These are phyloP conservation scores for Saccostrea glomerata DNA, from an alignment of 1,140 invertebrate species.

Conservation along the genomic window DNA sequence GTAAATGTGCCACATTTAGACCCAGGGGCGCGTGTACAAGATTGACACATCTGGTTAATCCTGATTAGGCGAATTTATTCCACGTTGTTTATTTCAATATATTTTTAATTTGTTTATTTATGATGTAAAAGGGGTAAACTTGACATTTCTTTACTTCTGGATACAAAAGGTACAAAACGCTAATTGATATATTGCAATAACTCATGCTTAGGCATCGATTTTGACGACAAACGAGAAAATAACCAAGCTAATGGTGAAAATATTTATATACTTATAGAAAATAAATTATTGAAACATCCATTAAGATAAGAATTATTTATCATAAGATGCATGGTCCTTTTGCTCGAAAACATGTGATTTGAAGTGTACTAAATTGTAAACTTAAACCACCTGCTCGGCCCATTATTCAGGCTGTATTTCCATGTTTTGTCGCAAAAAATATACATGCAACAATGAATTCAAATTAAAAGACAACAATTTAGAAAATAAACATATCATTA, in stretches of 20 bases:
- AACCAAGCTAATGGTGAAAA: not conserved
- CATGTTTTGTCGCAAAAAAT: conserved; percentile 3
- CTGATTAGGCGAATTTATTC: not conserved
- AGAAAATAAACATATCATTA: conserved; percentile 32
- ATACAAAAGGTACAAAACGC: not conserved
- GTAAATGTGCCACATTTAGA: not conserved
- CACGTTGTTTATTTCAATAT: not conserved
- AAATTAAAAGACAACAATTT: conserved; percentile 33
- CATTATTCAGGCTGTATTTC: not conserved
- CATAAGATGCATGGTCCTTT: not conserved
- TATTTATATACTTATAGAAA: not conserved
- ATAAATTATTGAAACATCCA: no score
- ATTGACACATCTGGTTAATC: conserved; percentile 28
- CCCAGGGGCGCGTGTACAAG: not conserved
- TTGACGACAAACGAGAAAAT: conserved; percentile 1
- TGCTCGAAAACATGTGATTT: not conserved
- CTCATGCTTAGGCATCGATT: not conserved
- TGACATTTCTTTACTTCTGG: conserved; percentile 7
- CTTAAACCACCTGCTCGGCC: not conserved
- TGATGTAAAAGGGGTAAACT: not conserved
- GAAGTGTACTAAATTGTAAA: not conserved
- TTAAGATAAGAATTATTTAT: no score
- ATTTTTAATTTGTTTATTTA: conserved; percentile 35
- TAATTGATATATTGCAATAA: conserved; percentile 15
- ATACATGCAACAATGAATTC: conserved; percentile 1